Conservation (phyloP, 2,888 invertebrate genomes). For the Catocala nupta region DNA sequence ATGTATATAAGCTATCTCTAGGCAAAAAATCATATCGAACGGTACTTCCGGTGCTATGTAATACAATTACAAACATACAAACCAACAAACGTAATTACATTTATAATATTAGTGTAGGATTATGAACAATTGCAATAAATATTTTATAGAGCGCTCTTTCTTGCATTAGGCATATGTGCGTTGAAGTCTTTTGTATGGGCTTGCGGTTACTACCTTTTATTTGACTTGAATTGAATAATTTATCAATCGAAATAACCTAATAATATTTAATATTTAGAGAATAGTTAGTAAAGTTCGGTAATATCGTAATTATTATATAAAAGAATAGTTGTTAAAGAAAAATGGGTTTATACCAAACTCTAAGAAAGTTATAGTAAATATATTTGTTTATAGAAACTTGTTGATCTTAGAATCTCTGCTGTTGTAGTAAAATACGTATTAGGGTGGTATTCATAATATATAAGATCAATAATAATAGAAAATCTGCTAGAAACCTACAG, state of each 20-base stretch:
- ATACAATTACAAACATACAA: no score
- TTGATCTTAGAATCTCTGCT: no score
- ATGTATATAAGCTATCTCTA: no score
- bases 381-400: no score
- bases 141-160: constrained; percentile 5
- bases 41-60: no score
- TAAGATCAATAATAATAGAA: no score
- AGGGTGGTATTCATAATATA: neutral
- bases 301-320: neutral
- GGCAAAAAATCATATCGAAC: no score
- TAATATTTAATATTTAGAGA: neutral
- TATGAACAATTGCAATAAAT: constrained; percentile 13
- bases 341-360: neutral
- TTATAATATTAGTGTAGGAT: no score
- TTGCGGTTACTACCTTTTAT: constrained; percentile 22
- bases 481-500: neutral
- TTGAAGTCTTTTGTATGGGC: constrained; percentile 77
- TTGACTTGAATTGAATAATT: constrained; percentile 7
- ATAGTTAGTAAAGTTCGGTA: neutral
- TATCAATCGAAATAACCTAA: constrained; percentile 13
- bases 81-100: no score
- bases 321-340: neutral
- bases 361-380: no score
- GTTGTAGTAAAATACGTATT: neutral
- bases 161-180: constrained; percentile 52